Conservation (phyloP, 2,888 invertebrate genomes). For the Sinohyriopsis cumingii region DNA sequence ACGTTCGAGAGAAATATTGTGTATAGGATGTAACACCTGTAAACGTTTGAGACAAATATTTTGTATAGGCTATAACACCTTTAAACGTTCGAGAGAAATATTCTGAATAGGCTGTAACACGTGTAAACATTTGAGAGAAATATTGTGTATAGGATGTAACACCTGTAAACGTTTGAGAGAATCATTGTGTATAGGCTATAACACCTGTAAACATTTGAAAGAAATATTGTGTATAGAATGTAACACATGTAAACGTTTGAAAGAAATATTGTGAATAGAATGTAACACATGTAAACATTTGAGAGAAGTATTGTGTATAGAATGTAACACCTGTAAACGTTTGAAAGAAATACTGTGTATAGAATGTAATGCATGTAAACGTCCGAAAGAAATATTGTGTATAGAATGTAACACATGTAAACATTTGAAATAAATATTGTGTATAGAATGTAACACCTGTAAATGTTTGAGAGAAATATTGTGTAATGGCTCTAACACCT, state of each 20-base stretch:
- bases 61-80: slow-evolving; percentile 38
- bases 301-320: slow-evolving; percentile 12
- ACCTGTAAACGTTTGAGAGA: slow-evolving; percentile 9
- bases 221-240: slow-evolving; percentile 23
- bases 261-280: too few relatives aligned
- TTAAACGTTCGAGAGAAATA: too few relatives aligned
- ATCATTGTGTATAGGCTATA: slow-evolving; percentile 24
- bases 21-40: slow-evolving; percentile 34
- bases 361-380: slow-evolving; percentile 24
- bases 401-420: slow-evolving; percentile 28
- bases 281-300: slow-evolving; percentile 15
- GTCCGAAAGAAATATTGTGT: slow-evolving; percentile 6
- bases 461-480: too few relatives aligned
- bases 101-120: slow-evolving; percentile 30
- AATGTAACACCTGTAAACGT: slow-evolving; percentile 23
- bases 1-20: too few relatives aligned
- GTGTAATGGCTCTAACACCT: slow-evolving; percentile 33
- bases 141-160: slow-evolving; percentile 30
- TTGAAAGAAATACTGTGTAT: slow-evolving; percentile 13
- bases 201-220: slow-evolving; percentile 16
- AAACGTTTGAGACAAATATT: too few relatives aligned
- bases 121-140: slow-evolving; percentile 2
- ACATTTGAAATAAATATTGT: too few relatives aligned
- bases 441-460: slow-evolving; percentile 34
- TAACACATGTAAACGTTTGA: slow-evolving; percentile 16